Conservation (phyloP, 2,797 vertebrate genomes). For the Phalloptychus januarius region DNA sequence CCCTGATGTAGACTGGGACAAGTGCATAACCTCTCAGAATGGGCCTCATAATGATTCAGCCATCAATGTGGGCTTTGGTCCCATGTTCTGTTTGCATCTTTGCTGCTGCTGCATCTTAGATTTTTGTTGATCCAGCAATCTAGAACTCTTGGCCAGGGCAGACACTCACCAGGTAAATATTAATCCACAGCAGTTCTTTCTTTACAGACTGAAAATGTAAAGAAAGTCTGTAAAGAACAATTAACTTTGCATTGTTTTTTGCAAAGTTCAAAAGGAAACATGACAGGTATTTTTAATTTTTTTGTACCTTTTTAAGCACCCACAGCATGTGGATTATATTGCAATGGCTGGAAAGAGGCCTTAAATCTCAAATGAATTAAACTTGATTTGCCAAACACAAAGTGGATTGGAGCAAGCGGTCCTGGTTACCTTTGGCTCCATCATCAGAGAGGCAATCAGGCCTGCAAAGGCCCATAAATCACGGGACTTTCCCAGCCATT, state of each 20-base stretch:
- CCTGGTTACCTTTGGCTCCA: slow-evolving; percentile 70
- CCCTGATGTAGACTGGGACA: slow-evolving; percentile 62
- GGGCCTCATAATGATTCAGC: slow-evolving; percentile 68
- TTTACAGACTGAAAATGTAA: slow-evolving; percentile 10
- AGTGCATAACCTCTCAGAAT: slow-evolving; percentile 60
- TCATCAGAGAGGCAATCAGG: slow-evolving; percentile 76
- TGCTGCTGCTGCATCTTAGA: slow-evolving; percentile 33
- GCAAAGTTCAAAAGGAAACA: slow-evolving; percentile 7
- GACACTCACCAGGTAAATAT: slow-evolving; percentile 57
- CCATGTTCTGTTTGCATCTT: slow-evolving; percentile 18
- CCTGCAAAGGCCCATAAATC: slow-evolving; percentile 82
- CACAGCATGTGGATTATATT: slow-evolving; percentile 42
- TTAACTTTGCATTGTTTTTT: slow-evolving; percentile 16
- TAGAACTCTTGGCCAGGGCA: slow-evolving; percentile 35
- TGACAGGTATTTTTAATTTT: background rate
- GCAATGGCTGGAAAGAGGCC: slow-evolving; percentile 26
- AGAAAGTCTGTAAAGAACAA: too few relatives aligned
- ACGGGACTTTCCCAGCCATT: slow-evolving; percentile 78
- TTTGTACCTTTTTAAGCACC: slow-evolving; percentile 24
- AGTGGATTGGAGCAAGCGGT: slow-evolving; percentile 59
- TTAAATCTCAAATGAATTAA: slow-evolving; percentile 67
- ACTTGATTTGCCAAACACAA: slow-evolving; percentile 66
- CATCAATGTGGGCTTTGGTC: slow-evolving; percentile 22
- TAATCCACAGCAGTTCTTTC: slow-evolving; percentile 39
- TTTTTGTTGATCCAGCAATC: slow-evolving; percentile 58